Percentiles rank a stretch among this genome's conserved stretches.
phyloP scores from a whole-genome alignment of 2,113 vertebrate species.

The Brachypodius melanocephalos region DNA sequence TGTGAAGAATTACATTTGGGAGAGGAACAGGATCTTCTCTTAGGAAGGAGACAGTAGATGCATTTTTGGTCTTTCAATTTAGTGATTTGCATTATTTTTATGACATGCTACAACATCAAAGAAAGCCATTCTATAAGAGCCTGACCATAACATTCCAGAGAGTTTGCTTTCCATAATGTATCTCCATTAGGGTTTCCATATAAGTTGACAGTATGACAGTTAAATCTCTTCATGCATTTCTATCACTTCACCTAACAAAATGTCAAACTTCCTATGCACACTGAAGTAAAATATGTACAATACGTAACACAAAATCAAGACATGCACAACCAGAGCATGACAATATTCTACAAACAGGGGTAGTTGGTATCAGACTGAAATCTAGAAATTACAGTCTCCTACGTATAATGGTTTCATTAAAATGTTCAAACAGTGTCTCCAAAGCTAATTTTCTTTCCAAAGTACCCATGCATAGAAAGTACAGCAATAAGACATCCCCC shows the following conservation, averaged over 20 bases:
- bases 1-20: background rate
- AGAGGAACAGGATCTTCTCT: background rate
- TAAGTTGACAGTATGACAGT: background rate
- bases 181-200: background rate
- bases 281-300: background rate
- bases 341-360: background rate
- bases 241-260: background rate
- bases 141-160: background rate
- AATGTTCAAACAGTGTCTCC: conserved; percentile 44
- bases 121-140: background rate
- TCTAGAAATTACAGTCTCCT: conserved; percentile 42
- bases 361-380: conserved; percentile 30
- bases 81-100: background rate
- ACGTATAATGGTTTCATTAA: conserved; percentile 59
- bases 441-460: conserved; percentile 54
- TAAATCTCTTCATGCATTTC: background rate
- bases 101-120: background rate
- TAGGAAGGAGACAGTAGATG: background rate
- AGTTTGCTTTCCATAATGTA: background rate
- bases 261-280: background rate
- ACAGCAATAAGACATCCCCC: conserved; percentile 55
- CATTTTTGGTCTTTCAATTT: background rate
- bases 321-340: background rate
- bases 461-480: conserved; percentile 48
- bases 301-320: background rate